Evolutionary conservation across 2,113 vertebrate genomes (phyloP), one percentile per base, ranked within the genome.

Genomic region (Pseudopipra pipra): DNA sequence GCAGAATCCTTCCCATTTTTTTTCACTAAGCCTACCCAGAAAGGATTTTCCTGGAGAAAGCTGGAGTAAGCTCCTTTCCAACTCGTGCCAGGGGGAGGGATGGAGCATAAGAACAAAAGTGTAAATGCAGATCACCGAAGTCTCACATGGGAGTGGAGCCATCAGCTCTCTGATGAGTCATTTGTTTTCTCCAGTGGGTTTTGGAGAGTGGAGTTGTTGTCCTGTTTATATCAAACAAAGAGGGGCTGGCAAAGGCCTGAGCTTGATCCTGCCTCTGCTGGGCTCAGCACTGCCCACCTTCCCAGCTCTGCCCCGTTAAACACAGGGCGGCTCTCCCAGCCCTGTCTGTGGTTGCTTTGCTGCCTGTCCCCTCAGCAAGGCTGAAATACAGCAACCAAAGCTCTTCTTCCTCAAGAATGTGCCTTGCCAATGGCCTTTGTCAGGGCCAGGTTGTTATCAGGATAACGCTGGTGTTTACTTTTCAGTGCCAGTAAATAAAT

Each of bases 401-500:
- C 80, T 84, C 77, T 92, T 95, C 95, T 90, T 95, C 93, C 90
- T 93, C 95, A 95, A 96, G 93, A 97, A 96, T 93, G 91, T 86
- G 87, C 93, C 89, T 96, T 93, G 96, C 93, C 90, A 94, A 43
- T 96, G 95, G 92, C 95, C 95, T 96, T 93, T 96, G 95, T 97
- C 94, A 93, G 89, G 93, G 96, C 94, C 97, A 95, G 87, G 82
- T 93, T 94, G 95, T 97, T 96, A 96, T 97, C 95, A 91, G 95
- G 61, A 18, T 73, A 72, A 47, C 94, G 91, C 94, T 96, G 83
- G 62, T 97, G 96, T 95, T 96, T 97, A 93, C 95, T 94, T 82
- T 94, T 94, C 91, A 84, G 84, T 93, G 94, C 95, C 97, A 97
- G 96, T 90, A 97, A 97, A 97, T 96, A 97, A 97, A 98, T 97